Evolutionary conservation across 1,140 invertebrate species (phyloP).

Genomic region (Ephestia elutella): DNA sequence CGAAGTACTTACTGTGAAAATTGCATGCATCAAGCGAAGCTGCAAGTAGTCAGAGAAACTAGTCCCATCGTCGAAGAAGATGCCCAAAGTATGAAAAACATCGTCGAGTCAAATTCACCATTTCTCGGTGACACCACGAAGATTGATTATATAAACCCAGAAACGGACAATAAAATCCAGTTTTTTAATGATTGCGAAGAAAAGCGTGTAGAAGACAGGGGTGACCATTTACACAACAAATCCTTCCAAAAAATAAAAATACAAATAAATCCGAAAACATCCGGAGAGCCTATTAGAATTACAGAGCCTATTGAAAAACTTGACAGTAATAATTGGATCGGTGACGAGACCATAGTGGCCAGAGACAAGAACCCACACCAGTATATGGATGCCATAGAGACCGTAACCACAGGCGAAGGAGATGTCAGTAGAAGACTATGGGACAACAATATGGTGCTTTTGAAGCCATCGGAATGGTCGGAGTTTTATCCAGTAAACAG

Average conservation of each 20-base stretch:
- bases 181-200: background rate
- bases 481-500: conserved; percentile 29
- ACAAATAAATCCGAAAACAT: conserved; percentile 13
- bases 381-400: background rate
- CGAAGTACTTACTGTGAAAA: conserved; percentile 8
- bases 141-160: background rate
- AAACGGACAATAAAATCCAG: background rate
- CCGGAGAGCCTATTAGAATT: conserved; percentile 12
- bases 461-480: conserved; percentile 32
- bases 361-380: background rate
- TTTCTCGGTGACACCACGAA: background rate
- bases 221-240: conserved; percentile 4
- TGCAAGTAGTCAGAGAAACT: background rate
- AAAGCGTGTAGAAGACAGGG: background rate
- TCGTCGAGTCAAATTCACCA: background rate
- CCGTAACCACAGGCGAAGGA: background rate
- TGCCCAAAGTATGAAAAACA: background rate
- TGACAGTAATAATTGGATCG: conserved; percentile 32
- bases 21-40: background rate
- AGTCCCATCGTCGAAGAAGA: background rate
- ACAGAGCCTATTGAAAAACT: conserved; percentile 34
- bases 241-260: conserved; percentile 18
- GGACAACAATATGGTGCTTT: conserved; percentile 27
- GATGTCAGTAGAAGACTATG: conserved; percentile 19
- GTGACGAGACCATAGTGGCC: conserved; percentile 13